Evolutionary conservation across 2,797 vertebrate species (phyloP), one percentile per base, ranked within the genome.

Genomic region (Pseudotriccus pelzelni): DNA sequence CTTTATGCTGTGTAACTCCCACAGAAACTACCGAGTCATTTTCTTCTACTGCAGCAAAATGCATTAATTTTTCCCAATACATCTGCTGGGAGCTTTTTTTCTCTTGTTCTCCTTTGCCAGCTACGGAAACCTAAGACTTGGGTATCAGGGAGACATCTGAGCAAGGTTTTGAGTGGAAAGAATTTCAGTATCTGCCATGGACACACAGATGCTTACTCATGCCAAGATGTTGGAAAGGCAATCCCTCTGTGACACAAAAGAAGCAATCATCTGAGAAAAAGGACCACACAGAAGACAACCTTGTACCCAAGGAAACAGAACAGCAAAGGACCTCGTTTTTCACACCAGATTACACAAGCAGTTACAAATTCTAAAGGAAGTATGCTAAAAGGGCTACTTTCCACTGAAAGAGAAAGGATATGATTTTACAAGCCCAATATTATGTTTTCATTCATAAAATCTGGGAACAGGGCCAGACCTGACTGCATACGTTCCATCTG

Each of bases 391-490:
- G 73, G 69, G 28, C 81, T 96, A 58, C 90, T 92, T 79, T 37
- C 64, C 60, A 67, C 75, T 72, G 44, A 75, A 91, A 87, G 67
- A 82, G 56, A 95, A 91, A 93, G 69, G 53, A 81, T 93, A 83
- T 37, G 75, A 58, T 95, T 92, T 93, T 96, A 92, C 87, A 80
- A 92, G 90, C 60, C 64, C 46, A 81, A 28, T 80, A 87, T 84
- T 93, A 80, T 84, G 92, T 87, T 95, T 95, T 90, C 92, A 90
- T 95, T 96, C 84, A 93, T 84, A 62, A 89, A 85, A 80, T 58
- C 87, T 63, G 87, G 94, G 92, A 89, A 87, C 21, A 0, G 43
- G 66, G 90, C 92, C 92, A 96, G 92, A 50, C 36, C 53, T 93
- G 72, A 47, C 72, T 92, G 79, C 76, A 73, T 37, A 80, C 87